phyloP scores from a whole-genome alignment of 1,140 invertebrate species.

The Phortica variegata region DNA sequence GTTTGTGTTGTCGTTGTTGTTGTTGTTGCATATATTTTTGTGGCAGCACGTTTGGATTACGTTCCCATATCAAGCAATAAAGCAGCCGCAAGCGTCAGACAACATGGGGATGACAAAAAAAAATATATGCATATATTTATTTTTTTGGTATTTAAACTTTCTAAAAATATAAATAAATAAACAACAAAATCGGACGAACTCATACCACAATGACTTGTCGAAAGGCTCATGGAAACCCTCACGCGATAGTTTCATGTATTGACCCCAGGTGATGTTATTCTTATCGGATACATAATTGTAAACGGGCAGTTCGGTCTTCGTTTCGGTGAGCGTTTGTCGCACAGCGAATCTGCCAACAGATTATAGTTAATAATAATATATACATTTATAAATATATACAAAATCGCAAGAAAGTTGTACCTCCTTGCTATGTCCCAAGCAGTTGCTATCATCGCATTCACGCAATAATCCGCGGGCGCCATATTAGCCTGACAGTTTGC shows the following conservation, averaged over 20 bases:
- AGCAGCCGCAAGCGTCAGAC: too few relatives aligned
- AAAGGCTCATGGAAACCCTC: slow-evolving; percentile 55
- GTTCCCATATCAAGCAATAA: too few relatives aligned
- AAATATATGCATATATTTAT: too few relatives aligned
- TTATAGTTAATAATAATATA: neutral
- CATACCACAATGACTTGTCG: slow-evolving; percentile 52
- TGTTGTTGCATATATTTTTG: too few relatives aligned
- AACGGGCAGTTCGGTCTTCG: slow-evolving; percentile 56
- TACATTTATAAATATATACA: neutral
- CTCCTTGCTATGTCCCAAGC: slow-evolving; percentile 67
- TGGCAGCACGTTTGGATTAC: too few relatives aligned
- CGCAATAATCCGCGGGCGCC: slow-evolving; percentile 76
- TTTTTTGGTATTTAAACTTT: too few relatives aligned
- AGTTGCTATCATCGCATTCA: slow-evolving; percentile 73
- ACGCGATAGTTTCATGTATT: slow-evolving; percentile 57
- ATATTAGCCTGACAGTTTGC: slow-evolving; percentile 66
- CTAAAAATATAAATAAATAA: too few relatives aligned
- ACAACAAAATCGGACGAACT: too few relatives aligned
- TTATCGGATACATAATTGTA: slow-evolving; percentile 60
- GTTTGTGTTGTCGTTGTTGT: too few relatives aligned
- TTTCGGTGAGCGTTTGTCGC: slow-evolving; percentile 21
- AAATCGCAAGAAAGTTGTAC: slow-evolving; percentile 17
- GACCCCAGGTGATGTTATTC: slow-evolving; percentile 58
- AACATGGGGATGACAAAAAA: too few relatives aligned
- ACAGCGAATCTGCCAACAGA: slow-evolving; percentile 22